Evolutionary conservation across 2,888 invertebrate genomes (phyloP), one percentile per base, ranked within the genome.

Genomic region (Eupithecia dodoneata): DNA sequence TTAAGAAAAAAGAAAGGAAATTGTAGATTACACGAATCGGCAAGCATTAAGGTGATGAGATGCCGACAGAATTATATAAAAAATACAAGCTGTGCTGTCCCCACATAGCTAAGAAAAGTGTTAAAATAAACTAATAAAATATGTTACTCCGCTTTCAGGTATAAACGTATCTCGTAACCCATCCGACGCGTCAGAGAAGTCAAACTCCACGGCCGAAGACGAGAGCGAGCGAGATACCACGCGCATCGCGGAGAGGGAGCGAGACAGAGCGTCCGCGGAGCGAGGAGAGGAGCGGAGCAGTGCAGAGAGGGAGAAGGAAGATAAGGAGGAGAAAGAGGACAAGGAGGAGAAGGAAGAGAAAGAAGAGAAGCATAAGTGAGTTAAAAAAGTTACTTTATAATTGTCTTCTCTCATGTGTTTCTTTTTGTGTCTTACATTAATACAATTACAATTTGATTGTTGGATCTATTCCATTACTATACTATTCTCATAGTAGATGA

Each of bases 161-260:
- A 88, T 92, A 44, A 92, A 93, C 83, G 94, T 95, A 15, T 94
- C 94, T 0, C 88, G 94, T 0, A 94, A 94, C 63, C 94, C 94
- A 4, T 95, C 94, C 2, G 94, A 94, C 78, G 94, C 94, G 0
- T 95, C 94, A 0, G 88, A 88, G 41, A 88, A 88, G 42, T 87
- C 83, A 0, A 78, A 76, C 59, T 85, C 86, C 0, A 86, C 82
- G 0, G 80, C 80, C 0, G 84, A 84, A 49, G 86, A 86, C 4
- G 87, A 87, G 47, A 82, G 81, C 63, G 88, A 88, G 73, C 80
- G 83, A 10, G 87, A 85, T 79, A 73, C 79, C 71, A 30, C 41
- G 81, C 74, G 79, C 75, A 45, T 74, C 18, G 55, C 74, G 59
- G 86, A 86, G 75, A 73, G 77, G 52, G 83, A 85, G 72, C 73